Conservation (phyloP, 2,113 vertebrate genomes). For the Agapornis roseicollis region DNA sequence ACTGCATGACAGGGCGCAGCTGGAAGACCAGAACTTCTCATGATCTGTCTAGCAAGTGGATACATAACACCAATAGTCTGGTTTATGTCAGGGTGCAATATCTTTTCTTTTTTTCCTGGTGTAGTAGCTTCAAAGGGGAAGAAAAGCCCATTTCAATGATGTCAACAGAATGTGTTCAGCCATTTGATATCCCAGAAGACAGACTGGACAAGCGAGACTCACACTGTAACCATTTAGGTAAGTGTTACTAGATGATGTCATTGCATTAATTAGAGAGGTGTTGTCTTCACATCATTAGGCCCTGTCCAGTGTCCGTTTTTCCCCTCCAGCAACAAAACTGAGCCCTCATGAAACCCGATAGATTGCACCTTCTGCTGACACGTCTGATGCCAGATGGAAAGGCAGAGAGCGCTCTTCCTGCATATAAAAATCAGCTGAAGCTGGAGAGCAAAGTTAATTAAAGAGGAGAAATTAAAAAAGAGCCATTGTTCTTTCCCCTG, state of each 20-base stretch:
- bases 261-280: neutral
- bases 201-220: conserved; percentile 76
- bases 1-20: neutral
- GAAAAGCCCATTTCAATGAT: conserved; percentile 65
- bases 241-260: conserved; percentile 34
- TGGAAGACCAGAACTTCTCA: neutral
- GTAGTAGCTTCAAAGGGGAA: neutral
- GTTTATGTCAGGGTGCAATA: neutral
- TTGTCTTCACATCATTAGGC: conserved; percentile 12
- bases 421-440: conserved; percentile 41
- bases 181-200: conserved; percentile 80
- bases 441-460: conserved; percentile 7
- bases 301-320: neutral
- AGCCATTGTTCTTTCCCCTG: neutral
- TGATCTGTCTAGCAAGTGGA: neutral
- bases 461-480: neutral
- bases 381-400: conserved; percentile 70
- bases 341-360: conserved; percentile 51
- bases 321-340: conserved; percentile 25
- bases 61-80: neutral
- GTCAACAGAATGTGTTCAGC: conserved; percentile 82
- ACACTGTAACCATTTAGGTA: conserved; percentile 76
- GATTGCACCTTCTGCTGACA: conserved; percentile 63
- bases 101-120: neutral
- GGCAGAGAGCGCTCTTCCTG: conserved; percentile 35